A percentile compares a stretch with the other conserved stretches of the same genome.
Evolutionary conservation across 2,113 vertebrate genomes (phyloP).

Genomic region (Tympanuchus pallidicinctus): DNA sequence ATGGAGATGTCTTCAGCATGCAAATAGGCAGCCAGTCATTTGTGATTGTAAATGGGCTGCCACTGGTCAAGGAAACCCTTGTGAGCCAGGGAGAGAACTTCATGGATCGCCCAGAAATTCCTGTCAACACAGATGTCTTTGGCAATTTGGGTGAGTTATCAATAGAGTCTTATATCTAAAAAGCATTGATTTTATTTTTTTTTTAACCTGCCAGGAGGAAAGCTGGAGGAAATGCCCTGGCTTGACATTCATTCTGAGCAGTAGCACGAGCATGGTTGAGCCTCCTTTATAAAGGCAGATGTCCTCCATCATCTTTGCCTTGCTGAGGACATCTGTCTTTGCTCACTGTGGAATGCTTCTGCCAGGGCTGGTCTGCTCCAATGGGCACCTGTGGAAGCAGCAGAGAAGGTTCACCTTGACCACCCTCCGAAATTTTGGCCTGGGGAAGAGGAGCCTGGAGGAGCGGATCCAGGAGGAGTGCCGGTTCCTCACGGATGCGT

Average conservation of each 20-base stretch:
- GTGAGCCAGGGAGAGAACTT: constrained; percentile 81
- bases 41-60: constrained; percentile 79
- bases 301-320: not conserved
- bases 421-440: constrained; percentile 81
- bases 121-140: not conserved
- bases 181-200: no score
- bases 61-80: constrained; percentile 83
- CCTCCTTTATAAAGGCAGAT: not conserved
- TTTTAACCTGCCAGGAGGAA: not conserved
- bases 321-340: accelerated
- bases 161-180: no score
- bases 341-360: accelerated
- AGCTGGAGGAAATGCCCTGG: not conserved
- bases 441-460: constrained; percentile 81
- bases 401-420: no score
- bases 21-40: constrained; percentile 48
- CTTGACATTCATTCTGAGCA: not conserved
- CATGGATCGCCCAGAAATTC: constrained; percentile 72
- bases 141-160: not conserved
- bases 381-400: no score
- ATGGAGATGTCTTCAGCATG: constrained; percentile 79
- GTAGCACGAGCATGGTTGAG: not conserved
- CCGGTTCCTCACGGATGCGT: constrained; percentile 53
- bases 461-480: constrained; percentile 82
- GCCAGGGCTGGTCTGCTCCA: constrained; percentile 70